Percentiles rank a stretch among this genome's conserved stretches.
phyloP scores from a whole-genome alignment of 2,888 invertebrate genomes.

The Conchocele bisecta region DNA sequence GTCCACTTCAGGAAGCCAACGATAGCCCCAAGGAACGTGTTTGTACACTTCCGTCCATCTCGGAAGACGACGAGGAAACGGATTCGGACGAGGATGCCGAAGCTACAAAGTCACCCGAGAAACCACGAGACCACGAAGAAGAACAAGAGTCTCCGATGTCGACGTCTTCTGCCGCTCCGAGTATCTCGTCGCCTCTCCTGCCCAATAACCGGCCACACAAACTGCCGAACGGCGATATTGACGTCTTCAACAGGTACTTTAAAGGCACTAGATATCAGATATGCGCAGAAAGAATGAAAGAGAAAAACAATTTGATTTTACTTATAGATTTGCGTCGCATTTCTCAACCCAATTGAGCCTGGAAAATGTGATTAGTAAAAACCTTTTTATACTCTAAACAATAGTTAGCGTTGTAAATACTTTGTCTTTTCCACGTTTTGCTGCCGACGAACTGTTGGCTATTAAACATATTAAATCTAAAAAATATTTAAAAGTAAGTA shows the following conservation, averaged over 20 bases:
- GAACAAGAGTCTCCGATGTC: slow-evolving; percentile 33
- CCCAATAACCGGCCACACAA: slow-evolving; percentile 41
- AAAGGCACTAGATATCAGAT: too few relatives aligned
- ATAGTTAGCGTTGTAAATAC: too few relatives aligned
- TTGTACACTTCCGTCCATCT: slow-evolving; percentile 94
- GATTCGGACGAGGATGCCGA: slow-evolving; percentile 43
- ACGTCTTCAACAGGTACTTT: slow-evolving; percentile 56
- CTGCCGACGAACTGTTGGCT: too few relatives aligned
- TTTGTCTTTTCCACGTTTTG: too few relatives aligned
- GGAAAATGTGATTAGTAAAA: too few relatives aligned
- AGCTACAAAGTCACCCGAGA: slow-evolving; percentile 22
- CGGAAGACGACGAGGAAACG: slow-evolving; percentile 91
- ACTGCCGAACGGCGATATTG: slow-evolving; percentile 71
- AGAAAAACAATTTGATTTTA: too few relatives aligned
- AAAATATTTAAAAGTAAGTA: too few relatives aligned
- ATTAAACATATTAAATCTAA: too few relatives aligned
- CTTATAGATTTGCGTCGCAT: too few relatives aligned
- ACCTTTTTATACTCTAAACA: too few relatives aligned
- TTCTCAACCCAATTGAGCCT: too few relatives aligned
- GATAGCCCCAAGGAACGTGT: slow-evolving; percentile 88
- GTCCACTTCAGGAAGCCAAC: slow-evolving; percentile 55
- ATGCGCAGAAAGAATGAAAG: too few relatives aligned
- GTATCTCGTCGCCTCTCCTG: slow-evolving; percentile 61
- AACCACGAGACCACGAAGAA: slow-evolving; percentile 34
- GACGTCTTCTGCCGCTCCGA: slow-evolving; percentile 35